Evolutionary conservation across 2,113 vertebrate genomes (phyloP), one percentile per base, ranked within the genome.

Genomic region (Gopherus flavomarginatus): DNA sequence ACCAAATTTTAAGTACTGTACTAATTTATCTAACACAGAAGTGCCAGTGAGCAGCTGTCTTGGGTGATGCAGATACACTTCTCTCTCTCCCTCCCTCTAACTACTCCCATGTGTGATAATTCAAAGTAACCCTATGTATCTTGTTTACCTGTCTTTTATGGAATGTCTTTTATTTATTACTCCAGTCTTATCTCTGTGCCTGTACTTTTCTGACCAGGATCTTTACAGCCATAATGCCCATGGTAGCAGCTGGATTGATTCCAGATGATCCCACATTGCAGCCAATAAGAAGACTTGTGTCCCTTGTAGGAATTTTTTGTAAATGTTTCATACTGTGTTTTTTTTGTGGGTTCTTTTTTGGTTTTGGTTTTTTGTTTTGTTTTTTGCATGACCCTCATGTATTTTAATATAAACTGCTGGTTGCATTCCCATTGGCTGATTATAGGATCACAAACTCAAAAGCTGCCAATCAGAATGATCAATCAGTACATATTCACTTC

Each of bases 211-310:
- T 98, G 98, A 97, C 98, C 98, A 99, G 99, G 99, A 99, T 99
- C 98, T 99, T 99, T 99, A 99, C 99, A 96, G 99, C 99, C 98
- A 98, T 99, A 97, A 99, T 99, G 99, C 99, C 99, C 97, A 99
- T 99, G 99, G 99, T 99, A 98, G 99, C 99, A 86, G 99, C 99
- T 97, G 99, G 99, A 98, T 98, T 99, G 99, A 99, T 99, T 98
- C 98, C 99, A 98, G 99, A 99, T 10, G 99, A 99, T 98, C 99
- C 99, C 98, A 99, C 99, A 97, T 99, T 99, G 99, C 99, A 99
- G 99, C 99, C 99, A 98, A 98, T 99, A 98, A 98, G 99, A 99
- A 98, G 99, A 97, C 99, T 99, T 98, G 97, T 99, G 89, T 98
- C 99, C 97, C 99, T 99, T 98, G 99, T 99, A 99, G 98, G 99